Base-by-base conservation (phyloP, 2,888 invertebrate genomes). In the Lordiphosa fenestrarum region DNA sequence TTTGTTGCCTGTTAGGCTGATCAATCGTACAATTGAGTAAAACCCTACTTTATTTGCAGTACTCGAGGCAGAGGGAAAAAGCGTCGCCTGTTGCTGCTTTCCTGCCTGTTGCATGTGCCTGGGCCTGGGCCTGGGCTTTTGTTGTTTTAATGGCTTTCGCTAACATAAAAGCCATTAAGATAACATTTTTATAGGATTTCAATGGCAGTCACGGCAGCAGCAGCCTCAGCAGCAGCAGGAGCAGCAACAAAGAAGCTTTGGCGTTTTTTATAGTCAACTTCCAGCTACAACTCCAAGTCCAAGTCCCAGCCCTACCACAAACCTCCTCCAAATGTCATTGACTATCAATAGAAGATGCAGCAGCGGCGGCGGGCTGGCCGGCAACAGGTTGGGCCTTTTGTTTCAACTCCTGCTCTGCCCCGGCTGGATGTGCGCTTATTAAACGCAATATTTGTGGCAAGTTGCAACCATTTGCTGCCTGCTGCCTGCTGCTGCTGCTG, bases 121-220 rank as follows among this genome's bases (percentile, higher is more conserved):
- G 48, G 46, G 68, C 61, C 75, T 47, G 56, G 49, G 59, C 60
- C 71, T 75, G 23, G 35, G 54, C 44, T 40, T 35, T 66, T 66
- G 66, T 38, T 59, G 64, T 58, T 42, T 56, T 52, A 80, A 80
- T 85, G 85, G 83, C 76, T 85, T 84, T 86, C 84, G 86, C 86
- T 73, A 86, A 84, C 86, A 84, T 86, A 84, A 84, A 84, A 86
- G 85, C 84, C 86, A 85, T 85, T 85, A 86, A 85, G 86, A 85
- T 85, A 86, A 85, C 83, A 86, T 53, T 60, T 75, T 78, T 80
- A 84, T 84, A 78, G 80, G 84, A 85, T 86, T 84, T 85, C 78
- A 83, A 81, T 85, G 85, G 76, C 84, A 86, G 84, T 77, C 73
- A 67, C 71, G 64, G 52, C 70, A 53, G 58, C 49, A 50, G 53